Conservation (phyloP, 2,797 vertebrate genomes). For the Syngnathus rostellatus region DNA sequence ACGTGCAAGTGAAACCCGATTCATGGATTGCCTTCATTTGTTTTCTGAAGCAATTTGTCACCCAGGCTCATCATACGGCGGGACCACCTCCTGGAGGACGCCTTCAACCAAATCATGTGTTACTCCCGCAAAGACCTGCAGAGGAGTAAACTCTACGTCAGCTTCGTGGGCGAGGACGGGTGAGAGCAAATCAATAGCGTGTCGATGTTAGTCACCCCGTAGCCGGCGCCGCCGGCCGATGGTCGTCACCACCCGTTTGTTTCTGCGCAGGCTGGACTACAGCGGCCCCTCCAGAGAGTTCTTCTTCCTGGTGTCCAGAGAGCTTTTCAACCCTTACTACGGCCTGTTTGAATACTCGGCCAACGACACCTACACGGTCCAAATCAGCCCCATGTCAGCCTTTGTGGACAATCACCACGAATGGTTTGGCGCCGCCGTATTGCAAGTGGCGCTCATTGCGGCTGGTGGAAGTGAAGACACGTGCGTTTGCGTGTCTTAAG, state of each 20-base stretch:
- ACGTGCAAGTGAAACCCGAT: constrained; percentile 29
- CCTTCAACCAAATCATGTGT: constrained; percentile 98
- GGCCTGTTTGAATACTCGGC: constrained; percentile 97
- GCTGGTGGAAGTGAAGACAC: not conserved
- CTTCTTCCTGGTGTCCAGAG: constrained; percentile 95
- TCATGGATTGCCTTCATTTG: not conserved
- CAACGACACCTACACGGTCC: constrained; percentile 97
- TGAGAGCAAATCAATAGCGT: constrained; percentile 55
- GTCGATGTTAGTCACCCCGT: too few species aligned
- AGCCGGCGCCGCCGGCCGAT: too few species aligned
- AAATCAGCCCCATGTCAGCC: constrained; percentile 99
- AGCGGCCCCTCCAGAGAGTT: constrained; percentile 96
- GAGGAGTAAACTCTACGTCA: constrained; percentile 94
- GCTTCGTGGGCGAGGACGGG: constrained; percentile 96
- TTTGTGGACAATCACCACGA: constrained; percentile 99
- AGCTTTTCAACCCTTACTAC: constrained; percentile 96
- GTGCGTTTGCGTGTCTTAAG: constrained; percentile 31
- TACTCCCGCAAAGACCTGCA: constrained; percentile 96
- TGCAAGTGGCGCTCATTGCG: not conserved
- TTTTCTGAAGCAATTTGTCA: too few species aligned
- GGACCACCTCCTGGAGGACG: constrained; percentile 94
- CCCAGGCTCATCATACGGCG: constrained; percentile 89
- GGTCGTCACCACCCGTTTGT: too few species aligned
- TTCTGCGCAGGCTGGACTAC: constrained; percentile 82
- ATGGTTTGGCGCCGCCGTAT: constrained; percentile 71